phyloP scores from a whole-genome alignment of 2,113 vertebrate species.

The Esox niger region DNA sequence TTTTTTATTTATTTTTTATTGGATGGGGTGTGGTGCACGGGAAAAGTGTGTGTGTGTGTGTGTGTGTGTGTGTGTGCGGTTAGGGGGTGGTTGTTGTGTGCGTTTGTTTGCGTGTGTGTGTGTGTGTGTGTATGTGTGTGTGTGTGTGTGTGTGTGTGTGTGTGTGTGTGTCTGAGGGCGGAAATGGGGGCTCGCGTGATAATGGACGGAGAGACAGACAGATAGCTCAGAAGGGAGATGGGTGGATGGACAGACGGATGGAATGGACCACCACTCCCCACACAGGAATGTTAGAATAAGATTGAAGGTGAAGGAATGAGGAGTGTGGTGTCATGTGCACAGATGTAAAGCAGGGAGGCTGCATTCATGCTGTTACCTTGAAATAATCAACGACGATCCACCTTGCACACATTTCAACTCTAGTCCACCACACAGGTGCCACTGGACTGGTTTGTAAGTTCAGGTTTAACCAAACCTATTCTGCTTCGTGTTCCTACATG shows the following conservation, averaged over 20 bases:
- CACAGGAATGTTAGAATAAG: constrained; percentile 12
- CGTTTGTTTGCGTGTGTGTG: not conserved
- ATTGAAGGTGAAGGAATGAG: constrained; percentile 3
- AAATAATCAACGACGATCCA: too few relatives aligned
- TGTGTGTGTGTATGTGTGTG: not conserved
- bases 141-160: not conserved
- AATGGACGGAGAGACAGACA: constrained; percentile 8
- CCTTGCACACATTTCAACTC: too few relatives aligned
- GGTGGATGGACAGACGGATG: constrained; percentile 27
- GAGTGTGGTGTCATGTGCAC: not conserved
- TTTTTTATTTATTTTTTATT: constrained; percentile 14
- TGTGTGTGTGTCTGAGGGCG: constrained; percentile 53
- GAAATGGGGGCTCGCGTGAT: not conserved
- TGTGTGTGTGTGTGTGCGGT: too few relatives aligned
- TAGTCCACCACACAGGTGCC: too few relatives aligned
- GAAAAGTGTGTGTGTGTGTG: too few relatives aligned
- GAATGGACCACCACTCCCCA: constrained; percentile 15
- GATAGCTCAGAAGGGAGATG: constrained; percentile 16
- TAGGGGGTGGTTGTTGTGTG: not conserved
- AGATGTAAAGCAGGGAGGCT: too few relatives aligned
- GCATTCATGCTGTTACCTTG: too few relatives aligned
- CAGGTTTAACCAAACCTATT: too few relatives aligned
- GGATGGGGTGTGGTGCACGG: not conserved
- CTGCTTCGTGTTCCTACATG: not conserved
- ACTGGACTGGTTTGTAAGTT: too few relatives aligned